Base-by-base conservation (phyloP, 2,113 vertebrate species). In the Hippopotamus amphibius region DNA sequence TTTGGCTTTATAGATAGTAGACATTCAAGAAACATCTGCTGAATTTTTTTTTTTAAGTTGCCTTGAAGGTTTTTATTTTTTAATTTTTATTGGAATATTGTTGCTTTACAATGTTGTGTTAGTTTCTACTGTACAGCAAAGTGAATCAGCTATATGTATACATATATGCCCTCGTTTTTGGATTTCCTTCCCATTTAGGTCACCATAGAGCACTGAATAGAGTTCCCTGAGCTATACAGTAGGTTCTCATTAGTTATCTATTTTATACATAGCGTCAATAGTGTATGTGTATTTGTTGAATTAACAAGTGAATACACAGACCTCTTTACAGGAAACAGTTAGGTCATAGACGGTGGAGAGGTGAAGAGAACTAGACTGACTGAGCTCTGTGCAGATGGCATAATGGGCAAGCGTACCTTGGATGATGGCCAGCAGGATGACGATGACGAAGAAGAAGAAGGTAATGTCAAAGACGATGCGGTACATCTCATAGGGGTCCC, bases 391-490 rank as follows among this genome's bases (percentile, higher is more conserved):
- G 13, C 59, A 30, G 46, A 46, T 16, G n/a, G 16, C 2, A 0
- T 17, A 55, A 61, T 9, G 22, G 80, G 46, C 5, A 59, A 71
- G 33, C 14, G 30, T 98, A 99, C 99, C 99, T 98, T 99, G 99
- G 98, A 99, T 99, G 97, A 99, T 99, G 97, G 99, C 99, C 98
- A 99, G 98, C 61, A 99, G 98, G 98, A 99, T 99, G 97, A 99
- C 99, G 85, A 99, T 99, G 97, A 99, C 99, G 22, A 99, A 99
- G 99, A 99, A 99, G 99, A 99, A 99, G 98, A 99, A 99, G 7
- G 99, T 99, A 96, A 99, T 99, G 98, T 99, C 99, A 69, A 99
- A 99, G 87, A 99, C 99, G 95, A 99, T 99, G 94, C 99, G 99
- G 95, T 99, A 99, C 96, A 99, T 99, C 97, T 99, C 99, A 0